A percentile compares a stretch with the other conserved stretches of the same genome.
phyloP scores from a whole-genome alignment of 2,797 vertebrate genomes.

The Orestias chungarensis region DNA sequence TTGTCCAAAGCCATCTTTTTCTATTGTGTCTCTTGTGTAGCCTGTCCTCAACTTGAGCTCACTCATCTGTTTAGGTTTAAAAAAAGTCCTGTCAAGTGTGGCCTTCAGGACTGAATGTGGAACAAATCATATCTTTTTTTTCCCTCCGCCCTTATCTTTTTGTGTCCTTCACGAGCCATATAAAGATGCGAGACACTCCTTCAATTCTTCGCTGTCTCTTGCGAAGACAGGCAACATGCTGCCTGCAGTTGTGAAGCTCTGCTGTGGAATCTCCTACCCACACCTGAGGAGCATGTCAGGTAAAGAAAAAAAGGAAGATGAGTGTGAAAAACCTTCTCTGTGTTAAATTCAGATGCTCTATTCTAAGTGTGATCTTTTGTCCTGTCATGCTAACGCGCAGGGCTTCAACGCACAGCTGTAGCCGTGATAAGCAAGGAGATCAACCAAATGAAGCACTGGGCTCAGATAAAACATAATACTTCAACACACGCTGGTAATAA shows the following conservation, averaged over 20 bases:
- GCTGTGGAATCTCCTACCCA: slow-evolving; percentile 86
- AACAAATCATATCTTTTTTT: slow-evolving; percentile 62
- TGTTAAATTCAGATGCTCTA: neutral
- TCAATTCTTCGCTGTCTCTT: slow-evolving; percentile 50
- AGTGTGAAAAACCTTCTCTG: neutral
- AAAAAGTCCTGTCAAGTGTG: neutral
- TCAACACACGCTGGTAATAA: slow-evolving; percentile 50
- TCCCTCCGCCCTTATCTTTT: slow-evolving; percentile 72
- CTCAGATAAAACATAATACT: slow-evolving; percentile 7
- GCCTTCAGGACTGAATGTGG: slow-evolving; percentile 41
- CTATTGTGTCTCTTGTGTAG: slow-evolving; percentile 1
- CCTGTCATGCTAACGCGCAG: slow-evolving; percentile 49
- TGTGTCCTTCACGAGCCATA: slow-evolving; percentile 76
- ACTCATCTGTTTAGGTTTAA: slow-evolving; percentile 13
- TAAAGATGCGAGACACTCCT: slow-evolving; percentile 64
- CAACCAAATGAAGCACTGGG: slow-evolving; percentile 55
- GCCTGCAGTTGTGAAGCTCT: slow-evolving; percentile 83
- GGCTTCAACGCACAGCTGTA: slow-evolving; percentile 73
- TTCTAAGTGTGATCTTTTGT: neutral
- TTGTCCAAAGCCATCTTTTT: neutral
- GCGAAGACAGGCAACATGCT: slow-evolving; percentile 71
- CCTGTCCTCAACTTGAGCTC: slow-evolving; percentile 12
- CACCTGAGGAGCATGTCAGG: slow-evolving; percentile 79
- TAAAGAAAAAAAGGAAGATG: slow-evolving; percentile 42
- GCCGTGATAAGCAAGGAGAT: slow-evolving; percentile 75